Conservation (phyloP, 2,888 invertebrate species). For the Hyposoter dolosus region DNA sequence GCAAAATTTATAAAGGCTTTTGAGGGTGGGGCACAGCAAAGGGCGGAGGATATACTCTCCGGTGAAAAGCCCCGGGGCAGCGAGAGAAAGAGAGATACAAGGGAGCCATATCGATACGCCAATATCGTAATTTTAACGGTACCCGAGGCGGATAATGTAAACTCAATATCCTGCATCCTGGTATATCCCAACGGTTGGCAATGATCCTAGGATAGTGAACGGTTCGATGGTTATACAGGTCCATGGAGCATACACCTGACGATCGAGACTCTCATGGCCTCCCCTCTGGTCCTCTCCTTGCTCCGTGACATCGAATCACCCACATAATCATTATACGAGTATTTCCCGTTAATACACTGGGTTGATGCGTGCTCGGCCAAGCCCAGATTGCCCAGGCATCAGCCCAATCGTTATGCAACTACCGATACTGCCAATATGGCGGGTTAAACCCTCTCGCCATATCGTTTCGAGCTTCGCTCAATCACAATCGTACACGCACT, state of each 20-base stretch:
- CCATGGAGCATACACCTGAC: slow-evolving; percentile 56
- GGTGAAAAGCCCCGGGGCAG: slow-evolving; percentile 60
- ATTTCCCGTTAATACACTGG: slow-evolving; percentile 77
- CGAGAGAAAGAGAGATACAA: slow-evolving; percentile 24
- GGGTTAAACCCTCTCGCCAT: slow-evolving; percentile 56
- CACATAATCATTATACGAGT: slow-evolving; percentile 78
- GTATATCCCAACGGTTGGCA: slow-evolving; percentile 61
- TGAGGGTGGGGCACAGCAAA: background rate
- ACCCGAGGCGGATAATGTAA: slow-evolving; percentile 76
- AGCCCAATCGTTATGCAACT: slow-evolving; percentile 59
- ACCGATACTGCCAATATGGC: slow-evolving; percentile 55
- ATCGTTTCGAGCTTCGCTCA: slow-evolving; percentile 48
- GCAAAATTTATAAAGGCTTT: slow-evolving; percentile 33
- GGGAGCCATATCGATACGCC: slow-evolving; percentile 77
- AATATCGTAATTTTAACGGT: slow-evolving; percentile 79
- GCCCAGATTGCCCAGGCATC: slow-evolving; percentile 25
- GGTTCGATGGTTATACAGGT: slow-evolving; percentile 50
- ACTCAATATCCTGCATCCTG: slow-evolving; percentile 77
- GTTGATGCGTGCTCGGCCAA: slow-evolving; percentile 68
- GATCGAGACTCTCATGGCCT: slow-evolving; percentile 42
- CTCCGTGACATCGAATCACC: slow-evolving; percentile 76
- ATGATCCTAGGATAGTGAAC: slow-evolving; percentile 54
- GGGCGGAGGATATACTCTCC: slow-evolving; percentile 20
- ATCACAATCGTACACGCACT: slow-evolving; percentile 23
- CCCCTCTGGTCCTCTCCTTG: slow-evolving; percentile 12